These are phyloP conservation scores for Limulus polyphemus DNA, from an alignment of 2,888 invertebrate genomes.

Conservation along the genomic window DNA sequence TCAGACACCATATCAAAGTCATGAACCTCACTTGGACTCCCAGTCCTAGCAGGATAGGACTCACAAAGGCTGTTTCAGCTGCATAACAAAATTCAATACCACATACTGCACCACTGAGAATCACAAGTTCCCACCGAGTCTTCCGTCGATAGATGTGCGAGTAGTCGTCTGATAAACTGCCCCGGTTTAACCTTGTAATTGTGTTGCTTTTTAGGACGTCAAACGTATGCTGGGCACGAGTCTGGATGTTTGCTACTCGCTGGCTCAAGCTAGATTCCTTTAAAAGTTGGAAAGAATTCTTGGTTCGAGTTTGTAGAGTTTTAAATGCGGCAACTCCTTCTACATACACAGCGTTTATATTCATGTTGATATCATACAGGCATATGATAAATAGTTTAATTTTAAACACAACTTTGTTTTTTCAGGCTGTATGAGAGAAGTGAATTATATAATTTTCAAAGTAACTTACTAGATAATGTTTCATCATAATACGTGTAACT, in stretches of 20 bases:
- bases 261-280: not conserved
- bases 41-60: slow-evolving; percentile 81
- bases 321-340: not conserved
- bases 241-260: not conserved
- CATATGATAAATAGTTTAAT: too few species aligned
- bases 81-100: slow-evolving; percentile 96
- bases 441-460: too few species aligned
- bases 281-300: not conserved
- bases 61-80: slow-evolving; percentile 93
- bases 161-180: not conserved
- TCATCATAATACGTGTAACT: too few species aligned
- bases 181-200: not conserved
- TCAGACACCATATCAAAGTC: slow-evolving; percentile 91
- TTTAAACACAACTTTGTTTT: too few species aligned
- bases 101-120: slow-evolving; percentile 88
- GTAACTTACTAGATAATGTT: too few species aligned
- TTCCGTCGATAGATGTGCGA: slow-evolving; percentile 16
- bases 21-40: slow-evolving; percentile 80
- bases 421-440: too few species aligned
- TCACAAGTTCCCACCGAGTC: slow-evolving; percentile 52
- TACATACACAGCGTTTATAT: slow-evolving; percentile 1
- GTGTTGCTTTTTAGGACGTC: not conserved
- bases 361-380: not conserved
- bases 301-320: not conserved
- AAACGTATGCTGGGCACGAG: not conserved